Evolutionary conservation across 2,797 vertebrate genomes (phyloP).

Genomic region (Epinephelus coioides): DNA sequence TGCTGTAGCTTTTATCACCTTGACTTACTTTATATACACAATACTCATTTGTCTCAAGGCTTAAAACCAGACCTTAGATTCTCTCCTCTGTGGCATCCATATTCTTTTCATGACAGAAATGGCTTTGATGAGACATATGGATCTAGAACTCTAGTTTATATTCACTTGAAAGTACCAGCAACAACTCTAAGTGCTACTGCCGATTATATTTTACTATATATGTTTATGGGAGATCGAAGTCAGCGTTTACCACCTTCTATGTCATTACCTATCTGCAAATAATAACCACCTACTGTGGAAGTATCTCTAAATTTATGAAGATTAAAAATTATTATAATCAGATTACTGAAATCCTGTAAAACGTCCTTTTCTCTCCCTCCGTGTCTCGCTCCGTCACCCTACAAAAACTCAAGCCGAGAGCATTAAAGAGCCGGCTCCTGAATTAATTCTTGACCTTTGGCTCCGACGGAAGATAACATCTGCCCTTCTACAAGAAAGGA

Average conservation of each 20-base stretch:
- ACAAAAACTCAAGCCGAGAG: slow-evolving; percentile 55
- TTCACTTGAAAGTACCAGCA: background rate
- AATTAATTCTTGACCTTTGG: slow-evolving; percentile 85
- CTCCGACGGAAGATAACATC: slow-evolving; percentile 75
- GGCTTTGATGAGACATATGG: slow-evolving; percentile 20
- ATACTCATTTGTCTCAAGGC: background rate
- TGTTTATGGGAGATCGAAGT: slow-evolving; percentile 7
- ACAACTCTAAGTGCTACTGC: background rate
- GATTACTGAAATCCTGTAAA: slow-evolving; percentile 53
- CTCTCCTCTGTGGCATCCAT: background rate
- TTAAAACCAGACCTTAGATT: background rate
- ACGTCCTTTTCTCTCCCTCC: background rate
- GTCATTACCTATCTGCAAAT: slow-evolving; percentile 25
- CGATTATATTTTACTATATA: background rate
- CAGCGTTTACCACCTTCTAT: background rate
- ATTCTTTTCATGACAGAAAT: slow-evolving; percentile 15
- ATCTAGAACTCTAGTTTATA: slow-evolving; percentile 7
- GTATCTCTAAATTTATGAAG: slow-evolving; percentile 44
- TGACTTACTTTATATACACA: background rate
- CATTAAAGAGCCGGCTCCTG: slow-evolving; percentile 72
- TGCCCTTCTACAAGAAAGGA: slow-evolving; percentile 71
- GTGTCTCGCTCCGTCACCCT: background rate
- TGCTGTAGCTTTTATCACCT: slow-evolving; percentile 11
- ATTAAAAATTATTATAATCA: slow-evolving; percentile 52
- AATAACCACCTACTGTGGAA: slow-evolving; percentile 20